Base-by-base conservation (phyloP, 2,888 invertebrate species). In the Drosophila nigritarsus region DNA sequence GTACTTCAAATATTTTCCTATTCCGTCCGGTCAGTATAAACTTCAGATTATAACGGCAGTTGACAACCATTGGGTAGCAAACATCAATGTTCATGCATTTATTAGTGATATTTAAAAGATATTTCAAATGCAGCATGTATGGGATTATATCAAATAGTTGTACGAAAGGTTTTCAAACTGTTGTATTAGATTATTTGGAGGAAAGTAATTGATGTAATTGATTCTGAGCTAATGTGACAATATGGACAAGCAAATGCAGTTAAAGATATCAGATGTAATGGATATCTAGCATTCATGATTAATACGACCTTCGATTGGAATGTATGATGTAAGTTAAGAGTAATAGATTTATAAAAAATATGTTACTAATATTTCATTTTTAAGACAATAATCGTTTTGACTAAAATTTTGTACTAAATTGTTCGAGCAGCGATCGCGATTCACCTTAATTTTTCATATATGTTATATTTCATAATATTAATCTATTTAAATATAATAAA, bases 11-110 rank as follows among this genome's bases (percentile, higher is more conserved):
- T 62, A 32, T 8, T 13, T 65, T 8, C 73, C 73, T 1, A 2
- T 79, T 32, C 79, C 78, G 7, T 0, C 51, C 1, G 78, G 73
- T 3, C 62, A 79, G 1, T 79, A 79, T 24, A 75, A 58, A 48
- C 11, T 69, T 24, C 60, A 73, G 9, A 0, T 73, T 2, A 36
- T 29, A 30, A 34, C 18, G 0, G 34, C 5, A 3, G 38, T 56
- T 4, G 20, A 75, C 30, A 64, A 66, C 1, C 20, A 27, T 0
- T 75, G 66, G 73, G 38, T 45, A 29, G 1, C 29, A 1, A 34
- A 30, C 11, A 0, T 75, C 5, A 29, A 24, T 15, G 3, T n/a
- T 20, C 20, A 45, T 15, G 45, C 13, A 20, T 45, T 15, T 45
- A 0, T 45, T 45, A 15, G 3, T 8, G 20, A 15, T 20, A 15